These are phyloP conservation scores for Portevinia maculata DNA, from an alignment of 2,888 invertebrate genomes.

Conservation along the genomic window DNA sequence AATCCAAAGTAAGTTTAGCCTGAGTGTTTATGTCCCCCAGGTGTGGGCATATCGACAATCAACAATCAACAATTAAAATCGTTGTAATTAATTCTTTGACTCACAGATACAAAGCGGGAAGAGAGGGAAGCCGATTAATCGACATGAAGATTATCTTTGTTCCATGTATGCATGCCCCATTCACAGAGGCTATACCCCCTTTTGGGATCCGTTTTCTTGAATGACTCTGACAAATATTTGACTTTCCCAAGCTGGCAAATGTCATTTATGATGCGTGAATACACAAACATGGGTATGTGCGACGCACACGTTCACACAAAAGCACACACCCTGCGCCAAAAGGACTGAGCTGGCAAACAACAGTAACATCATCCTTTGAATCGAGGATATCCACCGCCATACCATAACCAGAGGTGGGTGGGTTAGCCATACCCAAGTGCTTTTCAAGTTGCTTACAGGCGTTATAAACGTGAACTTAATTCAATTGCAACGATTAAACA, in stretches of 20 bases:
- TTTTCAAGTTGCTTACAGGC: slow-evolving; percentile 47
- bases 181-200: background rate
- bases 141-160: slow-evolving; percentile 1
- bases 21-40: background rate
- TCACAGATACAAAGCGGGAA: background rate
- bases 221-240: slow-evolving; percentile 53
- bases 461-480: slow-evolving; percentile 31
- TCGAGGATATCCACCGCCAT: slow-evolving; percentile 3
- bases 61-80: slow-evolving; percentile 19
- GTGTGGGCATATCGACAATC: background rate
- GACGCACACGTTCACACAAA: slow-evolving; percentile 1
- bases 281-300: slow-evolving; percentile 28
- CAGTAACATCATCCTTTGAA: slow-evolving; percentile 18
- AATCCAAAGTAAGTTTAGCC: slow-evolving; percentile 19
- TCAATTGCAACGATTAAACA: slow-evolving; percentile 61
- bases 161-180: background rate
- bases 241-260: slow-evolving; percentile 56
- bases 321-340: background rate
- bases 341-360: slow-evolving; percentile 15
- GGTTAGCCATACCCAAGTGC: slow-evolving; percentile 9
- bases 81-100: slow-evolving; percentile 16
- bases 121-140: slow-evolving; percentile 6
- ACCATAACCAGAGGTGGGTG: background rate
- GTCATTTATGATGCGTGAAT: slow-evolving; percentile 53
- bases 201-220: slow-evolving; percentile 32